Base-by-base conservation (phyloP, 2,888 invertebrate species). In the Ophioninae sp. region DNA sequence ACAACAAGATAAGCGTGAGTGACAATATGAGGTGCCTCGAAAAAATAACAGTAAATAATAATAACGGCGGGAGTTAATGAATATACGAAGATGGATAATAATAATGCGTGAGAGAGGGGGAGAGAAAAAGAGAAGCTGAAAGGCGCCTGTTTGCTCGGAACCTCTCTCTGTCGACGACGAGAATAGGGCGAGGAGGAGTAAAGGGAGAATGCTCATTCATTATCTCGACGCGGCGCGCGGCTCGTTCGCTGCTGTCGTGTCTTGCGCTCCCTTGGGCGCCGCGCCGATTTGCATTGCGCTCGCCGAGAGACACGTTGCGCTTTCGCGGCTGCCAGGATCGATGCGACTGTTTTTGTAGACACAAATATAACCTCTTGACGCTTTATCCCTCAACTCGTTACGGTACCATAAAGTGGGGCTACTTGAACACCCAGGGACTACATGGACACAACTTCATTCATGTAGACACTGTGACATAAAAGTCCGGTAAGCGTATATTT, bases 171-270 rank as follows among this genome's bases (percentile, higher is more conserved):
- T 44, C 56, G 17, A 79, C 75, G 77, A 44, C 39, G 72, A 56
- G 79, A 76, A 78, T 68, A 67, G 78, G 73, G 69, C 41, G 39
- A n/a, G 74, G 23, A 51, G 56, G 64, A 30, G 68, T 30, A 82
- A 77, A 79, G 79, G 82, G 79, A 84, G 82, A 76, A 76, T 67
- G 83, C 82, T 87, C 86, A 87, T 87, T 87, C 87, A 87, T 87
- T 87, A 87, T 84, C 81, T 74, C 68, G 75, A 65, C 78, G 84
- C 75, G 51, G 13, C 17, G 81, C 71, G 84, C 71, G 78, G 78
- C 75, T 74, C 81, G 84, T 71, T 81, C 83, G 84, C 73, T 77
- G 80, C 81, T 81, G 69, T 68, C 39, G 65, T 71, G 20, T 64
- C 51, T 64, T 64, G 37, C 69, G 65, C 78, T 79, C 64, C 79